Percentiles rank a stretch among this genome's conserved stretches.
Evolutionary conservation across 2,888 invertebrate genomes (phyloP).

Genomic region (Acanthopleura granulata): DNA sequence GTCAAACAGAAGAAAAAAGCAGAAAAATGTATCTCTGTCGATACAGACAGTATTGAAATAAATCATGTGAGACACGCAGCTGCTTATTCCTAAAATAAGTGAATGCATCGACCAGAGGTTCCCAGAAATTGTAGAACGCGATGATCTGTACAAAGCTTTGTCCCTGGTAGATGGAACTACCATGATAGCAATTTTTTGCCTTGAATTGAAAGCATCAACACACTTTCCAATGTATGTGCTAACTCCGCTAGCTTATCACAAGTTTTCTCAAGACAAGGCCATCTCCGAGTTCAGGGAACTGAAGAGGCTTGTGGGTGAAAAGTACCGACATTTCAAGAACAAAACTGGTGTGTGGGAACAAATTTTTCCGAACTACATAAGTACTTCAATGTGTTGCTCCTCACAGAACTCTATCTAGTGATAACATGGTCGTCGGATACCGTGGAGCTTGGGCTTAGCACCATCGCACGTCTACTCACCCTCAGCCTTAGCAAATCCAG

Average conservation of each 20-base stretch:
- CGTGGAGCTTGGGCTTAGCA: neutral
- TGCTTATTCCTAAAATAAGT: neutral
- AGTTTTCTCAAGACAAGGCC: neutral
- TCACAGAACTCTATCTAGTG: neutral
- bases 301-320: neutral
- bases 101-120: neutral
- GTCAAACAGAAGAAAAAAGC: neutral
- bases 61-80: neutral
- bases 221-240: neutral
- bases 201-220: neutral
- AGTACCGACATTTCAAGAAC: neutral
- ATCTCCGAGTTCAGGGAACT: neutral
- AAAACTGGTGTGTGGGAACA: neutral
- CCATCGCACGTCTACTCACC: neutral
- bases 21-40: neutral
- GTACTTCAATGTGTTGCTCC: neutral
- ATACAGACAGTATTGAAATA: neutral
- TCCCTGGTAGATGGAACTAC: neutral
- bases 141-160: neutral
- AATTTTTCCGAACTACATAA: neutral
- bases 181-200: neutral
- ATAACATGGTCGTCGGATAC: neutral
- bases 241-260: neutral
- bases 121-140: neutral
- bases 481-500: neutral